Evolutionary conservation across 2,113 vertebrate species (phyloP).

Genomic region (Mustela nigripes): DNA sequence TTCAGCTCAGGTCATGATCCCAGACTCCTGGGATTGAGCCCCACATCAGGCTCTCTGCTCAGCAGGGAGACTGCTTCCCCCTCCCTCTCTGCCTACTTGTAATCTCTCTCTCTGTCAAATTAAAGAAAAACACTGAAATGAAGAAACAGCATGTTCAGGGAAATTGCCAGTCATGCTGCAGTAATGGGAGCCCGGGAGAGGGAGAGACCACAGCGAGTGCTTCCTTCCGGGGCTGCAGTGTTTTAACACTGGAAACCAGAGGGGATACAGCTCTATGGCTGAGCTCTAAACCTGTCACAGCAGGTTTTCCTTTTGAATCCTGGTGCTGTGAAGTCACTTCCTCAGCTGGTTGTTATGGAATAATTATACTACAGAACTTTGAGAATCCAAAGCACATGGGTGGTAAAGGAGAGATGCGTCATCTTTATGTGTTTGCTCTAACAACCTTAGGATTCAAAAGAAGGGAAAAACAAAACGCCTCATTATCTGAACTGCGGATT

Average conservation of each 20-base stretch:
- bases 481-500: background rate
- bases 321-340: background rate
- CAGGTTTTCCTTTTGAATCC: background rate
- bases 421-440: background rate
- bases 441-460: background rate
- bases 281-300: background rate
- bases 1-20: no score
- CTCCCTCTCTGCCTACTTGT: no score
- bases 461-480: background rate
- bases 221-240: background rate
- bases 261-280: rapidly evolving
- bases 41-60: no score
- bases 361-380: background rate
- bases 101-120: no score
- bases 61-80: no score
- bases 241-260: background rate
- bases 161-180: background rate
- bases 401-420: background rate
- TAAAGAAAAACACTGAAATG: background rate
- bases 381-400: background rate
- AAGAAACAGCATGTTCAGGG: background rate
- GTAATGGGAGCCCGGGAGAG: background rate
- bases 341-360: constrained; percentile 60
- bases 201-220: background rate
- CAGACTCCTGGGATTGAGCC: no score